Percentiles rank a stretch among this genome's conserved stretches.
These are phyloP conservation scores for Drosophila chauvacae DNA, from an alignment of 1,140 invertebrate genomes.

Conservation along the genomic window DNA sequence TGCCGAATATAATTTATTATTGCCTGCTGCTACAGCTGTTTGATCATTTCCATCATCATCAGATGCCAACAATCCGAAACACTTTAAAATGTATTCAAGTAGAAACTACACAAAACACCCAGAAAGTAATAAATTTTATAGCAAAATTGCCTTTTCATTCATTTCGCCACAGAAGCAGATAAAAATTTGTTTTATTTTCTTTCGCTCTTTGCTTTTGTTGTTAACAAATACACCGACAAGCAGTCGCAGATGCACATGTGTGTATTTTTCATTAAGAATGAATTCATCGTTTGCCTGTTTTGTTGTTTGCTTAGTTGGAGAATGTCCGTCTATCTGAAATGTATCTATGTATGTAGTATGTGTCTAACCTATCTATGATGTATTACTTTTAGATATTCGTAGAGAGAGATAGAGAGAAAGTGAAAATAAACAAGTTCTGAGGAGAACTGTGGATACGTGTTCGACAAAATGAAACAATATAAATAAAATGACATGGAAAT, in stretches of 20 bases:
- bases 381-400: constrained; percentile 38
- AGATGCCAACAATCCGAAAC: constrained; percentile 23
- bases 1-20: constrained; percentile 22
- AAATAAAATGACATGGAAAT: constrained; percentile 15
- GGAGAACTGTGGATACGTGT: constrained; percentile 12
- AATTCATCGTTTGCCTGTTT: constrained; percentile 52
- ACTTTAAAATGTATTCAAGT: constrained; percentile 46
- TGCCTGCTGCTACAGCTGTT: constrained; percentile 17
- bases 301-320: constrained; percentile 38
- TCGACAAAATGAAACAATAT: constrained; percentile 19
- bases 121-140: constrained; percentile 74
- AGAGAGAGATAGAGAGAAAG: background rate
- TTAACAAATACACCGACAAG: constrained; percentile 32
- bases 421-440: constrained; percentile 32
- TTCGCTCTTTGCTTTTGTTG: constrained; percentile 27
- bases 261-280: constrained; percentile 74
- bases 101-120: constrained; percentile 32
- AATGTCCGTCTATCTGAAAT: constrained; percentile 23
- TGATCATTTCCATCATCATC: constrained; percentile 23
- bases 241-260: constrained; percentile 10
- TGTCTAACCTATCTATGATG: constrained; percentile 31
- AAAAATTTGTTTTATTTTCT: constrained; percentile 49
- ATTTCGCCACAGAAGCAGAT: constrained; percentile 67
- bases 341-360: constrained; percentile 4
- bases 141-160: constrained; percentile 72